These are phyloP conservation scores for Salpingus planirostris DNA, from an alignment of 2,888 invertebrate genomes.

Conservation along the genomic window DNA sequence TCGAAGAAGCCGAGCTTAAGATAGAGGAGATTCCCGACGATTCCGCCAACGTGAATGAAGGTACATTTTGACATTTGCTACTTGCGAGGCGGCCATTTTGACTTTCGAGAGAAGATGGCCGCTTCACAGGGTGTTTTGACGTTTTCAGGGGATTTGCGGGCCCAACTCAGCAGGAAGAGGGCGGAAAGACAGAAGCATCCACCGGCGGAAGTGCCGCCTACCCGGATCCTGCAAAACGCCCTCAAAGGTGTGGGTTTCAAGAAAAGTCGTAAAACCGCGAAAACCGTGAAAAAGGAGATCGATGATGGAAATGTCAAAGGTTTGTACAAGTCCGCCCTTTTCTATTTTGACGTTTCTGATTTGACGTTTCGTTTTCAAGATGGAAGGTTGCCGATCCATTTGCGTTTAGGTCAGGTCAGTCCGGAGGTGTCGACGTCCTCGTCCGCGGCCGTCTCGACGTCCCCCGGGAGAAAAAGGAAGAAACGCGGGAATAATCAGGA, in stretches of 20 bases:
- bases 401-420: conserved; percentile 31
- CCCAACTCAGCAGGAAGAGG: conserved; percentile 46
- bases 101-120: too few species aligned
- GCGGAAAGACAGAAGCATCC: conserved; percentile 42
- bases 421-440: conserved; percentile 33
- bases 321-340: conserved; percentile 2
- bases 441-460: conserved; percentile 34
- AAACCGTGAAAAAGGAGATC: conserved; percentile 1
- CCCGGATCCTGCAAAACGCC: conserved; percentile 45
- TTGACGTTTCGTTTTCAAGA: conserved; percentile 20
- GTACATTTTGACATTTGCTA: conserved; percentile 13
- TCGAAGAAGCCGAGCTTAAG: neutral
- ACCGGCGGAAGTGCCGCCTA: conserved; percentile 38
- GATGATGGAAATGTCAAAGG: neutral
- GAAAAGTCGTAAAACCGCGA: conserved; percentile 36
- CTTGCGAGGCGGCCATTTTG: neutral
- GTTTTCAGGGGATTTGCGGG: conserved; percentile 43
- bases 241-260: conserved; percentile 46
- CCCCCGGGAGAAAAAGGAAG: conserved; percentile 39
- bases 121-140: too few species aligned
- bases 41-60: conserved; percentile 13
- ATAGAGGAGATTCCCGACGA: too few species aligned
- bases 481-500: conserved; percentile 30
- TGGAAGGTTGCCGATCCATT: conserved; percentile 38
- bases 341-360: neutral